phyloP scores from a whole-genome alignment of 2,888 invertebrate species.

The Trachelus tabidus region DNA sequence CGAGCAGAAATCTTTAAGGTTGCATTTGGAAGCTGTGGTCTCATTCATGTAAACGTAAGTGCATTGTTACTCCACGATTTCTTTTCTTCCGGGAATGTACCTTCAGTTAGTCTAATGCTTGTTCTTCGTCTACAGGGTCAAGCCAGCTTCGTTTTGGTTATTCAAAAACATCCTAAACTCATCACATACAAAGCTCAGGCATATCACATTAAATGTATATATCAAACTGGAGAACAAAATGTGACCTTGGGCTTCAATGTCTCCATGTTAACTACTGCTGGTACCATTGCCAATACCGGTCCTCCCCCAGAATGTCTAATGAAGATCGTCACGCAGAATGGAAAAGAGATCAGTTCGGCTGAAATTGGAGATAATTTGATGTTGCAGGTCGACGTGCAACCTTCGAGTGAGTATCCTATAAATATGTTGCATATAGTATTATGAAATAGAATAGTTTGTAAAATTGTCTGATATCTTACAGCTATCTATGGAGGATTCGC shows the following conservation, averaged over 20 bases:
- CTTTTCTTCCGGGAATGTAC: background rate
- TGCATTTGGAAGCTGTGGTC: conserved; percentile 90
- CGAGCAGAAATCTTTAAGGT: conserved; percentile 86
- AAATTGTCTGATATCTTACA: conserved; percentile 49
- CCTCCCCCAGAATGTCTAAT: conserved; percentile 93
- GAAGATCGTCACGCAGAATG: conserved; percentile 88
- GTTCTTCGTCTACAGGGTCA: conserved; percentile 73
- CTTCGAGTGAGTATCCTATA: conserved; percentile 68
- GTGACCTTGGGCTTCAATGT: conserved; percentile 94
- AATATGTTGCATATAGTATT: conserved; percentile 69
- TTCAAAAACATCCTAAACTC: conserved; percentile 95
- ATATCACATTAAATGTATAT: conserved; percentile 95
- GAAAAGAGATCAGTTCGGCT: conserved; percentile 89
- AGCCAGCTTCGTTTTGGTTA: conserved; percentile 92
- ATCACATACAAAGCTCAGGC: conserved; percentile 95
- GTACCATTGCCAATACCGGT: conserved; percentile 94
- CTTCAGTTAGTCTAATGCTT: conserved; percentile 9
- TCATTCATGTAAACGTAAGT: conserved; percentile 89
- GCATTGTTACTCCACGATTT: background rate
- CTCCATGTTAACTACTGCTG: conserved; percentile 94
- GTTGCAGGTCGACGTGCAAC: conserved; percentile 86
- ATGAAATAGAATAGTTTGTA: background rate
- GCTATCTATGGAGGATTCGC: conserved; percentile 95
- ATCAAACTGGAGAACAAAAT: conserved; percentile 93
- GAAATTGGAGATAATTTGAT: conserved; percentile 92